Evolutionary conservation across 92 coral and sea anemone genomes (phyloP).

Genomic region (Palythoa caribaeorum): DNA sequence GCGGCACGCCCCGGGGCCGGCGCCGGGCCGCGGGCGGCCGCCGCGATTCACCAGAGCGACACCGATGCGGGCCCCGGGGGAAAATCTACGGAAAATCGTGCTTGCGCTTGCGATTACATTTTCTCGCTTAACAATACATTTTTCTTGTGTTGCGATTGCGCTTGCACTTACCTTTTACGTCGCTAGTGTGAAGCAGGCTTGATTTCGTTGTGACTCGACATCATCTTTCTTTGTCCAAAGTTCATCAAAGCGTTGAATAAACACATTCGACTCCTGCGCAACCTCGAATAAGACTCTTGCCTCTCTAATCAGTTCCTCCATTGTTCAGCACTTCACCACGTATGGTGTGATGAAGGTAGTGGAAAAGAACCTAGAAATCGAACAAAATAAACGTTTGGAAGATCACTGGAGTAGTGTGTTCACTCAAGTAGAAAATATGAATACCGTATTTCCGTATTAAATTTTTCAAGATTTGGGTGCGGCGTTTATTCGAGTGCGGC

Average conservation of each 20-base stretch:
- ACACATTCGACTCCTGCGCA: constrained; percentile 46
- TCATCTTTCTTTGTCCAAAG: constrained; percentile 49
- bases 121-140: too few relatives aligned
- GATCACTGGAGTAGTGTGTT: constrained; percentile 44
- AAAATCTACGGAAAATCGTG: too few relatives aligned
- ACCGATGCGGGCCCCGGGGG: too few relatives aligned
- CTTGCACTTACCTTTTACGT: too few relatives aligned
- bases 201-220: constrained; percentile 47
- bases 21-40: too few relatives aligned
- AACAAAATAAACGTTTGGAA: constrained; percentile 59
- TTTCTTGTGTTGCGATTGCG: too few relatives aligned
- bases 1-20: too few relatives aligned
- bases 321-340: constrained; percentile 34
- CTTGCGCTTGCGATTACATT: too few relatives aligned
- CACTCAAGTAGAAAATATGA: constrained; percentile 57
- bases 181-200: neutral
- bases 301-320: constrained; percentile 44
- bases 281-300: constrained; percentile 53
- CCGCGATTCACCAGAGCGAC: too few relatives aligned
- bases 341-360: too few relatives aligned
- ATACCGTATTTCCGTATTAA: neutral
- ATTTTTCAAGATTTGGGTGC: too few relatives aligned
- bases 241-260: constrained; percentile 51
- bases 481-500: too few relatives aligned
- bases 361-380: constrained; percentile 48